phyloP scores from a whole-genome alignment of 2,797 vertebrate species.

The Labroides dimidiatus region DNA sequence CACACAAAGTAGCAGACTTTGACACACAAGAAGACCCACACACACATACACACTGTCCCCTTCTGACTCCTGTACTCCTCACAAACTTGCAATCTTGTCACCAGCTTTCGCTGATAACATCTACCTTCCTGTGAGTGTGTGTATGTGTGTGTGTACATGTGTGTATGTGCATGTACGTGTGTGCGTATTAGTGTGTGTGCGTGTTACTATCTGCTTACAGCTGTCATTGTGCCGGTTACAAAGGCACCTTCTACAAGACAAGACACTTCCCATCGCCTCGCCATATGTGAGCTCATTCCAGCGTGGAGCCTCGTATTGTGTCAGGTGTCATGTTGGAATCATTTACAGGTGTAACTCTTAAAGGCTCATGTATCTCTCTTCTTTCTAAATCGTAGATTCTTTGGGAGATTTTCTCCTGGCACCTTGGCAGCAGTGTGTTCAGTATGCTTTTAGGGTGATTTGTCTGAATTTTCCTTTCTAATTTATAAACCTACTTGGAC shows the following conservation, averaged over 20 bases:
- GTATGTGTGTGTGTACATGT: conserved; percentile 8
- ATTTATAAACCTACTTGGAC: conserved; percentile 8
- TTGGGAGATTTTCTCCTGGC: background rate
- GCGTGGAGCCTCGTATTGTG: conserved; percentile 1
- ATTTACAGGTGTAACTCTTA: conserved; percentile 12
- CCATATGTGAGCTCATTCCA: conserved; percentile 47
- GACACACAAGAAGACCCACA: conserved; percentile 5
- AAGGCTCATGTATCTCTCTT: background rate
- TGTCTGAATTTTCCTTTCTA: background rate
- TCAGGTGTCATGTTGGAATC: conserved; percentile 33
- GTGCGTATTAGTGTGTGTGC: conserved; percentile 19
- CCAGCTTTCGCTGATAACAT: conserved; percentile 18
- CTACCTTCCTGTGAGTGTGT: conserved; percentile 17
- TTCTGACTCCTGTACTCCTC: conserved; percentile 23
- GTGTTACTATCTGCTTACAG: conserved; percentile 35
- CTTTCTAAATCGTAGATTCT: background rate
- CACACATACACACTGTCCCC: conserved; percentile 6
- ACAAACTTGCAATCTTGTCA: conserved; percentile 25
- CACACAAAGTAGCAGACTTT: conserved; percentile 15
- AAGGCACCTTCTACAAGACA: conserved; percentile 53
- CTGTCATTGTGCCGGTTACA: conserved; percentile 46
- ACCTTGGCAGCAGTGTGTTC: background rate
- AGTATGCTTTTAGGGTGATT: background rate
- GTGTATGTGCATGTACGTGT: conserved; percentile 25
- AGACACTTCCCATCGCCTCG: conserved; percentile 25